These are phyloP conservation scores for Aphodius granarius DNA, from an alignment of 2,888 invertebrate genomes.

Conservation along the genomic window DNA sequence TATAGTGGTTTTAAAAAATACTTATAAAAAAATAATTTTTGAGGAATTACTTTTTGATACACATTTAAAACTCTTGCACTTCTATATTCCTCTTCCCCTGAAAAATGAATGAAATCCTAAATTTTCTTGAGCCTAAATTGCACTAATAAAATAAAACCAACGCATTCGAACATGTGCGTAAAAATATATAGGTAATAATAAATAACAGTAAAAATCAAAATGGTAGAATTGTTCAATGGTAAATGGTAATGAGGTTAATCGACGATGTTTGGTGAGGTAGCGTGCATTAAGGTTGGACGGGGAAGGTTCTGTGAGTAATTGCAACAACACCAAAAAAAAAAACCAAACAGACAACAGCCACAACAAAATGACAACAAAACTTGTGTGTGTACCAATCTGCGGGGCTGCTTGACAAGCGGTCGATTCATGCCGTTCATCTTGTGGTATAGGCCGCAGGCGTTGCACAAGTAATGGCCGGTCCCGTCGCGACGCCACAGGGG, in stretches of 20 bases:
- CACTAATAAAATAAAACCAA: too few relatives aligned
- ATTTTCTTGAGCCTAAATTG: too few relatives aligned
- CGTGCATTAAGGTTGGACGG: not conserved
- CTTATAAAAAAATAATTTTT: too few relatives aligned
- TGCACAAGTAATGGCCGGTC: conserved; percentile 98
- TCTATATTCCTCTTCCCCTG: too few relatives aligned
- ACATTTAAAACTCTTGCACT: too few relatives aligned
- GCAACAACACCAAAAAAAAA: not conserved
- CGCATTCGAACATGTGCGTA: too few relatives aligned
- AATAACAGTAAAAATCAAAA: conserved; percentile 5
- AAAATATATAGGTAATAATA: too few relatives aligned
- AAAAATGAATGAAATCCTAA: too few relatives aligned
- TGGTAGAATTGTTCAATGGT: not conserved
- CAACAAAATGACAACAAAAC: not conserved
- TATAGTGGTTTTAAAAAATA: too few relatives aligned
- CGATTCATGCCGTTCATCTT: conserved; percentile 96
- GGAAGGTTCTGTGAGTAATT: not conserved
- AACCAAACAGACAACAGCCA: not conserved
- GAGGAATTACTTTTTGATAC: too few relatives aligned
- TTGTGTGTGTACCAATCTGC: conserved; percentile 74
- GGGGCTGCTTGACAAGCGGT: conserved; percentile 87
- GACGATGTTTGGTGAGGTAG: not conserved
- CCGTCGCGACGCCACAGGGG: conserved; percentile 98
- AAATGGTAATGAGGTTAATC: not conserved
- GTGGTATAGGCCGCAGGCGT: conserved; percentile 98